Evolutionary conservation across 2,888 invertebrate species (phyloP).

Genomic region (Temnothorax rugatulus): DNA sequence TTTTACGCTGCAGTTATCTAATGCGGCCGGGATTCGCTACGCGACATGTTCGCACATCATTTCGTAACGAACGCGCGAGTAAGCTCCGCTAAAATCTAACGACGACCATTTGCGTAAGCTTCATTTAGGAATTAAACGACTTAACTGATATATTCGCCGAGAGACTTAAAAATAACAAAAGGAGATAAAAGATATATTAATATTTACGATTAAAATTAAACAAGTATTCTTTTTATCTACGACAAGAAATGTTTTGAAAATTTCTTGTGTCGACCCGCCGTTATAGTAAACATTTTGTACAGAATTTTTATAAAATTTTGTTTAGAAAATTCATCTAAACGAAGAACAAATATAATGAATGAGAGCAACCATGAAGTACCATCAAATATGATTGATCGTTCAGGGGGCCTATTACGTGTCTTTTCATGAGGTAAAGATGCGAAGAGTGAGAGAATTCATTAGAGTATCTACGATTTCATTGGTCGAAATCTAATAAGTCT

Average conservation of each 20-base stretch:
- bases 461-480: too few species aligned
- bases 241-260: background rate
- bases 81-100: slow-evolving; percentile 34
- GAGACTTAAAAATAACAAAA: background rate
- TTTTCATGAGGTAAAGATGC: too few species aligned
- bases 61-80: slow-evolving; percentile 35
- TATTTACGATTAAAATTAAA: background rate
- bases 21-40: slow-evolving; percentile 10
- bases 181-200: background rate
- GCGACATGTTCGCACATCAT: slow-evolving; percentile 26
- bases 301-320: background rate
- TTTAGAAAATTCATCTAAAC: background rate
- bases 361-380: background rate
- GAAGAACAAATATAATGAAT: background rate
- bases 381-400: background rate
- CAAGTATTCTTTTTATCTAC: background rate
- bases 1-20: slow-evolving; percentile 58
- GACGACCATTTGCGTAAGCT: background rate
- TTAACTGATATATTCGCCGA: background rate
- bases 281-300: background rate
- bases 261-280: background rate
- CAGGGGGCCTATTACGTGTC: too few species aligned
- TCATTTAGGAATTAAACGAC: slow-evolving; percentile 2
- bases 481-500: too few species aligned
- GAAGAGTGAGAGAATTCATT: too few species aligned